Base-by-base conservation (phyloP, 2,888 invertebrate genomes). In the Yponomeuta malinellus region DNA sequence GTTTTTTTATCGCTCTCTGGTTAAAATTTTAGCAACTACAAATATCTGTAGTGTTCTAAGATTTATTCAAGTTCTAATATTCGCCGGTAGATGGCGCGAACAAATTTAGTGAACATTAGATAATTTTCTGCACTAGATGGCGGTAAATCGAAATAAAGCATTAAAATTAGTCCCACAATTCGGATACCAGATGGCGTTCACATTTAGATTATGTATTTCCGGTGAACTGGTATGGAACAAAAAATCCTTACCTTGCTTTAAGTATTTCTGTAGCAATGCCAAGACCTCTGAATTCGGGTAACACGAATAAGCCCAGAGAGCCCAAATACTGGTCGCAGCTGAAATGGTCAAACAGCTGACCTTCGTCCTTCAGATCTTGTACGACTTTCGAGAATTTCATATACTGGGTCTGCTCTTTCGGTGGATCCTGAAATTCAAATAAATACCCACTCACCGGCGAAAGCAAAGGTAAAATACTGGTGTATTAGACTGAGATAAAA, bases 261-360 rank as follows among this genome's bases (percentile, higher is more conserved):
- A 75, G 63, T 9, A 75, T 31, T 9, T 73, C 37, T 12, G 73
- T 73, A 5, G 74, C 75, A 10, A 75, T 72, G n/a, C 74, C 71
- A 15, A 63, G 48, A 12, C 73, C 71, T 3, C 75, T 71, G 71
- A 71, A 75, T 23, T 75, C 74, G 0, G 75, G 75, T 3, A 74
- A 63, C 3, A 75, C 75, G 67, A 74, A 74, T 23, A 75, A 71
- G 0, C 74, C 75, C 71, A 75, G 31, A 0, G 73, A 74, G 5
- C 65, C 71, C 15, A 75, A 70, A 64, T 70, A 74, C 43, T 63
- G 70, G 23, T 74, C 72, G 1, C 37, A 69, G 1, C 70, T 71
- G 71, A 73, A 73, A 10, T 65, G 68, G 2, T 65, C 67, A 29
- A 74, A 75, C 15, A 73, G 63, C 37, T 73, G 31, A 10, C 72